These are phyloP conservation scores for Andinoacara biseriatus DNA, from an alignment of 2,113 vertebrate species.

Conservation along the genomic window DNA sequence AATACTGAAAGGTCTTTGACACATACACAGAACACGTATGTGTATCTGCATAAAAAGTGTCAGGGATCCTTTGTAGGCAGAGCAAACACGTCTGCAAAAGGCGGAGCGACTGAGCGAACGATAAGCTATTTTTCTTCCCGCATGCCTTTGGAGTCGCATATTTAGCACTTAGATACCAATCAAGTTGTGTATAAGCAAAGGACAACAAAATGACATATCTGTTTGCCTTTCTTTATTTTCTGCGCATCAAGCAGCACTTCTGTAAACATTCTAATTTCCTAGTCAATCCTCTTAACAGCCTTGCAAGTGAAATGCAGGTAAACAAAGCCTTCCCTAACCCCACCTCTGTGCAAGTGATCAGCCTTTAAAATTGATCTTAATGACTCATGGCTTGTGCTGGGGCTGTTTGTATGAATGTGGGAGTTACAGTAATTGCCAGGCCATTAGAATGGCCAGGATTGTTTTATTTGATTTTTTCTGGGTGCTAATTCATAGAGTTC, in stretches of 20 bases:
- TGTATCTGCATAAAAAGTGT: not conserved
- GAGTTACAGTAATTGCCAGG: conserved; percentile 46
- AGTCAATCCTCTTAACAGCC: conserved; percentile 15
- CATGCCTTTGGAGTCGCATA: not conserved
- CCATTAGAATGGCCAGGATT: conserved; percentile 29
- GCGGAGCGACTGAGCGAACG: not conserved
- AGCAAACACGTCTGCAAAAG: conserved; percentile 20
- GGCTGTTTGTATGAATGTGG: conserved; percentile 46
- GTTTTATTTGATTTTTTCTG: conserved; percentile 22
- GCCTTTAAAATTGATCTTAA: conserved; percentile 53
- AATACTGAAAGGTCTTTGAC: not conserved
- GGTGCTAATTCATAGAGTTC: conserved; percentile 24
- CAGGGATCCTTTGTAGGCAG: conserved; percentile 2
- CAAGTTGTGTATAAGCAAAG: conserved; percentile 7
- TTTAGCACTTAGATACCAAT: not conserved
- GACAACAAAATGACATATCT: conserved; percentile 28
- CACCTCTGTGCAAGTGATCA: not conserved
- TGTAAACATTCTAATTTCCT: conserved; percentile 35
- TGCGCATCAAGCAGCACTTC: conserved; percentile 20
- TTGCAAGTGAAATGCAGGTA: conserved; percentile 4
- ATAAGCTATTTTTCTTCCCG: not conserved
- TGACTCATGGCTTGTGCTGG: conserved; percentile 42
- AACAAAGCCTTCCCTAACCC: conserved; percentile 28
- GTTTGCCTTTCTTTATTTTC: conserved; percentile 41
- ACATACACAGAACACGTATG: not conserved